Evolutionary conservation across 1,140 invertebrate genomes (phyloP).

Genomic region (Holotrichia oblita): DNA sequence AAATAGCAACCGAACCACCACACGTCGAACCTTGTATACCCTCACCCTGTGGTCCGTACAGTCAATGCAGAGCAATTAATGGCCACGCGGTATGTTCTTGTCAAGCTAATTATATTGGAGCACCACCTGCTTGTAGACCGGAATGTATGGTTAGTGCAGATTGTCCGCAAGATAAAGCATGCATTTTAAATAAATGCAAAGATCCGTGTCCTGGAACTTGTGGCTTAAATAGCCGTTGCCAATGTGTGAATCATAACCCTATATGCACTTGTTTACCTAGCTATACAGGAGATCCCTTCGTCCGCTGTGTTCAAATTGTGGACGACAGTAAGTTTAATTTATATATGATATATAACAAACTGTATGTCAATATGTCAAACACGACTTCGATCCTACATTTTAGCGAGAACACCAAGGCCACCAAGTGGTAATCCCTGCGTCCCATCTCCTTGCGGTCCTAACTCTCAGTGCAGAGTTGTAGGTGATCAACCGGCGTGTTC

Average conservation of each 20-base stretch:
- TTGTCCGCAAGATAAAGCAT: conserved; percentile 73
- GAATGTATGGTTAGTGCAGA: conserved; percentile 75
- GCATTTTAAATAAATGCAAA: conserved; percentile 74
- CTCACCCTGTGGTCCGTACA: conserved; percentile 74
- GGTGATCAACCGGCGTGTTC: conserved; percentile 79
- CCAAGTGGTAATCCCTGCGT: conserved; percentile 75
- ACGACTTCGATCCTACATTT: not conserved
- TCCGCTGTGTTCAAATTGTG: conserved; percentile 64
- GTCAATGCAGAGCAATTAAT: conserved; percentile 69
- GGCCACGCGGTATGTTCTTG: conserved; percentile 74
- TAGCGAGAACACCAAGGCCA: not conserved
- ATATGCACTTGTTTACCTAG: conserved; percentile 73
- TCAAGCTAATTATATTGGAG: conserved; percentile 69
- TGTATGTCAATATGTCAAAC: not conserved
- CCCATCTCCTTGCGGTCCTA: conserved; percentile 83
- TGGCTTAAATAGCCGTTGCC: conserved; percentile 74
- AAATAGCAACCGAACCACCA: conserved; percentile 57
- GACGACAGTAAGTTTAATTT: conserved; percentile 65
- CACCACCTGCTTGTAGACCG: conserved; percentile 72
- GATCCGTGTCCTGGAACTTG: conserved; percentile 76
- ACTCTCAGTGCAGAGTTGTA: conserved; percentile 79
- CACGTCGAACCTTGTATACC: conserved; percentile 69
- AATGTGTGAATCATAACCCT: conserved; percentile 76
- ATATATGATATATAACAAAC: too few species aligned
- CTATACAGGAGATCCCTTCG: conserved; percentile 74